Evolutionary conservation across 2,888 invertebrate species (phyloP), one percentile per base, ranked within the genome.

Genomic region (Lobophora halterata): DNA sequence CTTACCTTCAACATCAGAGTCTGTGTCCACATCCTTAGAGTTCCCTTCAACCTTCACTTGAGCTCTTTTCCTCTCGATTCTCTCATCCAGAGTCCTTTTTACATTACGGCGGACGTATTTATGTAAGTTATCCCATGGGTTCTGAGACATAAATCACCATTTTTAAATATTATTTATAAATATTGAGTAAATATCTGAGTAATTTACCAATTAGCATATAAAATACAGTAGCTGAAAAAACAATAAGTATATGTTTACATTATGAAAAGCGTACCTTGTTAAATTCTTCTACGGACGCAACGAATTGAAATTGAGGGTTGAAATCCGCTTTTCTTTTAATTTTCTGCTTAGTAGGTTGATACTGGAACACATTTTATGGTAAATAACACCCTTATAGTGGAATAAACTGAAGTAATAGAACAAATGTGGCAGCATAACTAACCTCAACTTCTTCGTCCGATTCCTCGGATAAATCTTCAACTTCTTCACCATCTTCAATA

Each of bases 371-470:
- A 50, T n/a, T n/a, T n/a, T n/a, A n/a, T n/a, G n/a, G n/a, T n/a
- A 47, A 16, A 67, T n/a, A 25, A 24, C 24, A 24, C 2, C 14
- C 10, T 27, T n/a, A 14, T n/a, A n/a, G n/a, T n/a, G n/a, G n/a
- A n/a, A n/a, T n/a, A n/a, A n/a, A n/a, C n/a, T n/a, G n/a, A n/a
- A n/a, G n/a, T n/a, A n/a, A n/a, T n/a, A n/a, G n/a, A n/a, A n/a
- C n/a, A n/a, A n/a, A n/a, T n/a, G n/a, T n/a, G n/a, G n/a, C n/a
- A 17, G 10, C 8, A 17, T 7, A 39, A 42, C 42, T 44, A 38
- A 95, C 95, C 76, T 95, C 94, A 11, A 93, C 80, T 89, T 95
- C 95, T 40, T 90, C 91, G 62, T 95, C 95, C 0, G 95, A 95
- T 71, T 93, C 92, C 61, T 94, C 93, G 0, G 95, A 95, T 49